phyloP scores from a whole-genome alignment of 2,113 vertebrate species.

The Cebidichthys violaceus region DNA sequence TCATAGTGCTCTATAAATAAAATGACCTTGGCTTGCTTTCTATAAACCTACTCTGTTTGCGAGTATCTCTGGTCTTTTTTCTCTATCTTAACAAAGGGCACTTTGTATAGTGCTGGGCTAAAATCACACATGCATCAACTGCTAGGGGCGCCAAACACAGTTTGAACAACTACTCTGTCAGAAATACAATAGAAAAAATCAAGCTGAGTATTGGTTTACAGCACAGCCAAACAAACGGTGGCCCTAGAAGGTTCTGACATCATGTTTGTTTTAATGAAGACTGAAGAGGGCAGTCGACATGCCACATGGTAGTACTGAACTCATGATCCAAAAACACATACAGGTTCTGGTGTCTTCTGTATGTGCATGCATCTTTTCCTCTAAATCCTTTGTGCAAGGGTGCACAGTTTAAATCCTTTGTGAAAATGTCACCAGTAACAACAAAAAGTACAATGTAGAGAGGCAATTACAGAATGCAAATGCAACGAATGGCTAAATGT shows the following conservation, averaged over 20 bases:
- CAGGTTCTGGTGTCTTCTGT: too few relatives aligned
- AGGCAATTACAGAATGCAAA: not conserved
- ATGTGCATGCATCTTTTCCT: not conserved
- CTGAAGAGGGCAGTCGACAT: not conserved
- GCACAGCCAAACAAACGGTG: not conserved
- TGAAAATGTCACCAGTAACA: not conserved
- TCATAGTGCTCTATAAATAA: too few relatives aligned
- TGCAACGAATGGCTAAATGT: not conserved
- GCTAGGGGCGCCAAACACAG: not conserved
- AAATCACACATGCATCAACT: not conserved
- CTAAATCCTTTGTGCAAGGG: not conserved
- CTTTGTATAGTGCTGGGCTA: not conserved
- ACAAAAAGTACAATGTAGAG: too few relatives aligned
- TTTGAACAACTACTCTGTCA: not conserved
- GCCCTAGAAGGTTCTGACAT: not conserved
- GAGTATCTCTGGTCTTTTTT: not conserved
- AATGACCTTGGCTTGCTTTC: too few relatives aligned
- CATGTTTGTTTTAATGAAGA: not conserved
- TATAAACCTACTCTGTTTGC: not conserved
- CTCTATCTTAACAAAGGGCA: not conserved
- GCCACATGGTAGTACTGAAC: not conserved
- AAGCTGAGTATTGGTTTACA: not conserved
- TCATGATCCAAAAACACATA: not conserved
- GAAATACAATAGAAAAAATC: not conserved
- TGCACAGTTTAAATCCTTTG: not conserved